phyloP scores from a whole-genome alignment of 2,797 vertebrate genomes.

The Euphonia xanthogaster region DNA sequence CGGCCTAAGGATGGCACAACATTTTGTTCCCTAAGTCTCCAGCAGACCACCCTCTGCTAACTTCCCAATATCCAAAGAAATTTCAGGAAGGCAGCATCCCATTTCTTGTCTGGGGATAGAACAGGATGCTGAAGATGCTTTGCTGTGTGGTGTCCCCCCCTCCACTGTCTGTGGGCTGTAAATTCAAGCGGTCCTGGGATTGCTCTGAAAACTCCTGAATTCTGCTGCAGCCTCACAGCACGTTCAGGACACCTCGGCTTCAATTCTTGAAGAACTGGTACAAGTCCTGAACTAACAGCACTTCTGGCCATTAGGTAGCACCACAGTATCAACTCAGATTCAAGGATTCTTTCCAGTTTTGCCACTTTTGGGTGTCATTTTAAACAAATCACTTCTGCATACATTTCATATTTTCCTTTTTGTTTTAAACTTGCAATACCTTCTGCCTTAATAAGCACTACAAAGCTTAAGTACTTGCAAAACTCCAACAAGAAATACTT shows the following conservation, averaged over 20 bases:
- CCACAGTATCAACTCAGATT: fast-evolving
- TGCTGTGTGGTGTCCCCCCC: fast-evolving
- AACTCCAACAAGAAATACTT: neutral
- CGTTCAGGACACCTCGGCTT: neutral
- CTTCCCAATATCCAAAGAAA: neutral
- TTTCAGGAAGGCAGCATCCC: neutral
- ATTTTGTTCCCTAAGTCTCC: neutral
- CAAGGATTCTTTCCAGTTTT: neutral
- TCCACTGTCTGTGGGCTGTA: neutral
- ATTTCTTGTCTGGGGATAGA: neutral
- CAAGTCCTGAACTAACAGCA: neutral
- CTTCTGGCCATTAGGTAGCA: neutral
- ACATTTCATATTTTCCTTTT: fast-evolving
- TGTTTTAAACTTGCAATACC: neutral
- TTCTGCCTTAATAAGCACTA: neutral
- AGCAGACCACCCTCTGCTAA: neutral
- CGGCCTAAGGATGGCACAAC: neutral
- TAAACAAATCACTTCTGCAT: neutral
- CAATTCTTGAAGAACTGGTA: neutral
- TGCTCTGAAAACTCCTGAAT: neutral
- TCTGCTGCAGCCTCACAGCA: neutral
- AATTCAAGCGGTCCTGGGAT: fast-evolving
- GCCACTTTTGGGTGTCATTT: neutral
- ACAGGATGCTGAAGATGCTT: neutral
- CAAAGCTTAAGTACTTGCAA: neutral